Evolutionary conservation across 2,113 vertebrate species (phyloP).

Genomic region (Malurus cyaneus): DNA sequence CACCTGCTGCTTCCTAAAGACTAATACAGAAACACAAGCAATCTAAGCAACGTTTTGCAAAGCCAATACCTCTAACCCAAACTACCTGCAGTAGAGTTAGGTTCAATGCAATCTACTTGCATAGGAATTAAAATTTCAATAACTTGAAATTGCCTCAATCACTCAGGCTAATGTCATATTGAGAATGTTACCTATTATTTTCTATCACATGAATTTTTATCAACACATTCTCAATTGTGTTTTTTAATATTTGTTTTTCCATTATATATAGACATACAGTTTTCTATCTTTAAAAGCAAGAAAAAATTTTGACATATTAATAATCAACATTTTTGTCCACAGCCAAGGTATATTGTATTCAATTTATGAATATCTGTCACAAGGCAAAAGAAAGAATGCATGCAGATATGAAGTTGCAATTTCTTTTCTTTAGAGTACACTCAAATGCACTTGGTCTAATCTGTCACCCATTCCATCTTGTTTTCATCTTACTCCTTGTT

Average conservation of each 20-base stretch:
- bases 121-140: not conserved
- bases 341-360: not conserved
- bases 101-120: not conserved
- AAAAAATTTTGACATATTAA: not conserved
- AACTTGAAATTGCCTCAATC: not conserved
- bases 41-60: not conserved
- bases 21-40: not conserved
- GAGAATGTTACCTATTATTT: not conserved
- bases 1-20: not conserved
- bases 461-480: not conserved
- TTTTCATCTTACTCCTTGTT: not conserved
- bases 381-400: not conserved
- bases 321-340: not conserved
- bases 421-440: not conserved
- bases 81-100: not conserved
- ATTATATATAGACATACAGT: not conserved
- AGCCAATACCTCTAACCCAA: not conserved
- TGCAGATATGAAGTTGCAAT: not conserved
- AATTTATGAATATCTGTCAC: not conserved
- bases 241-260: not conserved
- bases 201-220: not conserved
- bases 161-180: not conserved
- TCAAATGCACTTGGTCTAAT: not conserved
- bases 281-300: not conserved
- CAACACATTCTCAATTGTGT: not conserved